A percentile compares a stretch with the other conserved stretches of the same genome.
phyloP scores from a whole-genome alignment of 1,140 invertebrate genomes.

The Magallana angulata region DNA sequence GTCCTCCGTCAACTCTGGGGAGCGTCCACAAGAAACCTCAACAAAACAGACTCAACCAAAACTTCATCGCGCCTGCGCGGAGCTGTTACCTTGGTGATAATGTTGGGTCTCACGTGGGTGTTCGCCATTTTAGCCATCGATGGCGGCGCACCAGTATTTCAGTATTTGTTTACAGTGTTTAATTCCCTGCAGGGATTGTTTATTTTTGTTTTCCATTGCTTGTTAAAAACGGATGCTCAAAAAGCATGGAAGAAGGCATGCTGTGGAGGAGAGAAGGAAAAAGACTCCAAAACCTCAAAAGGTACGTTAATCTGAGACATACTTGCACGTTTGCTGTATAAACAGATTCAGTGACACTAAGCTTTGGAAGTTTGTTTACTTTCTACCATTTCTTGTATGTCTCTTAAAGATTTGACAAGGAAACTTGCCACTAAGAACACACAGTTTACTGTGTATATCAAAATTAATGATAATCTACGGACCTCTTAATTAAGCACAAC shows the following conservation, averaged over 20 bases:
- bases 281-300: slow-evolving; percentile 16
- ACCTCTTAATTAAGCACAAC: too few relatives aligned
- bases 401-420: too few relatives aligned
- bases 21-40: slow-evolving; percentile 61
- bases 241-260: slow-evolving; percentile 75
- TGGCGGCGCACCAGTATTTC: slow-evolving; percentile 78
- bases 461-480: too few relatives aligned
- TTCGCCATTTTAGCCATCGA: slow-evolving; percentile 81
- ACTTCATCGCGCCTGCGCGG: slow-evolving; percentile 79
- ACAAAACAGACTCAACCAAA: slow-evolving; percentile 66
- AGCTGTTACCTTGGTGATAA: slow-evolving; percentile 80
- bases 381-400: too few relatives aligned
- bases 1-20: slow-evolving; percentile 76
- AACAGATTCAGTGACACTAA: neutral
- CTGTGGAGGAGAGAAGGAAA: neutral
- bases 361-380: too few relatives aligned
- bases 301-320: neutral
- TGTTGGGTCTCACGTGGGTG: slow-evolving; percentile 82
- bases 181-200: slow-evolving; percentile 82
- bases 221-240: slow-evolving; percentile 80
- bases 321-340: neutral
- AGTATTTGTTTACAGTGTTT: slow-evolving; percentile 81
- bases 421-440: too few relatives aligned
- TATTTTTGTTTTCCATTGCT: slow-evolving; percentile 81
- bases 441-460: too few relatives aligned